Evolutionary conservation across 2,888 invertebrate genomes (phyloP), one percentile per base, ranked within the genome.

Genomic region (Cerastis rubricosa): DNA sequence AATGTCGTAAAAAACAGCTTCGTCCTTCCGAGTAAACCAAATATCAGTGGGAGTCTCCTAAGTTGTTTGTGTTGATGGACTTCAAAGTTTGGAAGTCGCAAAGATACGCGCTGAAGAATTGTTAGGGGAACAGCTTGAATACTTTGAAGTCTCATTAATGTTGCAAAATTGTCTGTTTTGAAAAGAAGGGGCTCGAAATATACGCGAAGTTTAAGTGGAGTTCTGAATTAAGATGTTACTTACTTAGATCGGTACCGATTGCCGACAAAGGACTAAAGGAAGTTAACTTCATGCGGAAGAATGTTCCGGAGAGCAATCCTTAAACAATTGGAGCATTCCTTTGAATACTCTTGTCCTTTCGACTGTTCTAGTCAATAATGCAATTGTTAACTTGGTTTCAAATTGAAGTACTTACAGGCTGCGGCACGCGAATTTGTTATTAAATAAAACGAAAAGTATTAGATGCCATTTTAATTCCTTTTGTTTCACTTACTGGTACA

Each of bases 1-100:
- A 88, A 78, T 78, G 59, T 80, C 83, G 80, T 82, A 80, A 85
- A 87, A 88, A 87, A 76, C 87, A 80, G 70, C 78, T 85, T 67
- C 57, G 67, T 66, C 63, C 72, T 67, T 57, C 59, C 49, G 64
- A 72, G 78, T 85, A 84, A 83, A 87, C 85, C 84, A 76, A 83
- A 76, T 61, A 80, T 61, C 78, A 78, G 72, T 61, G 57, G 61
- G 71, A 74, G 74, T 59, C 67, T 40, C 76, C 59, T 82, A 74
- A 80, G 78, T 81, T 87, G 83, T 87, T 83, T 80, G 74, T 74
- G 71, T 79, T 87, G 87, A 85, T 81, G 81, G 80, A 80, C 76
- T 79, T 65, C 49, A 71, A 76, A 87, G 66, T 85, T 81, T 49
- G 43, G 45, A 64, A 82, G 74, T 75, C 49, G 72, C 79, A 40